Conservation (phyloP, 2,113 vertebrate species). For the Salvelinus sp. region DNA sequence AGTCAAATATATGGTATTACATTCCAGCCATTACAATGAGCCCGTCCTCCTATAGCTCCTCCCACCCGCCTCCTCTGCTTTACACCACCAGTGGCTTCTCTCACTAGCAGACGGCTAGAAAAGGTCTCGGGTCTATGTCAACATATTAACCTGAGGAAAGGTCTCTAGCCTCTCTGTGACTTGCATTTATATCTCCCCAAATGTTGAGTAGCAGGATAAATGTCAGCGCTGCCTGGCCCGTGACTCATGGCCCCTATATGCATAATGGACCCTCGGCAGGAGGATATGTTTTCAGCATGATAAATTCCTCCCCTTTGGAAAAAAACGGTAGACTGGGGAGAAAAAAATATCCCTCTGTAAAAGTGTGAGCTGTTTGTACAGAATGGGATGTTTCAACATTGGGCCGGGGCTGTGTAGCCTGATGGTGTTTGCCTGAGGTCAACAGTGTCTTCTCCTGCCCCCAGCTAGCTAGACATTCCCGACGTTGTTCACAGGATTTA, state of each 20-base stretch:
- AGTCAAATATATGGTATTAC: too few relatives aligned
- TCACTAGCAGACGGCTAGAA: too few relatives aligned
- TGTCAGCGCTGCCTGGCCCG: background rate
- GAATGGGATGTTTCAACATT: conserved; percentile 22
- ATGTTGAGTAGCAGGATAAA: too few relatives aligned
- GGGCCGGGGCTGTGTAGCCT: background rate
- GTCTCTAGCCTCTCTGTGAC: too few relatives aligned
- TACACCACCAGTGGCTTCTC: too few relatives aligned
- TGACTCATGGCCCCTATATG: conserved; percentile 4
- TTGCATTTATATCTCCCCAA: too few relatives aligned
- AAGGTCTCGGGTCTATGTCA: too few relatives aligned
- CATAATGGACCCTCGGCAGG: conserved; percentile 9
- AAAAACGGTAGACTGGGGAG: conserved; percentile 7
- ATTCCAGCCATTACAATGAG: too few relatives aligned
- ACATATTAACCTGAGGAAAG: too few relatives aligned
- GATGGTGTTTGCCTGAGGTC: conserved; percentile 25
- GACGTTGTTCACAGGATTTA: background rate
- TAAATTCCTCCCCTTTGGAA: conserved; percentile 25
- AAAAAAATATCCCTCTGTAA: background rate
- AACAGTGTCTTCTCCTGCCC: conserved; percentile 30
- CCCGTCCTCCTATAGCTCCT: too few relatives aligned
- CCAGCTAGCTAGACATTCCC: too few relatives aligned
- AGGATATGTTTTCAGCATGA: conserved; percentile 39
- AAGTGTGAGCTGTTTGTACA: conserved; percentile 21
- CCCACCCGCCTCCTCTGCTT: too few relatives aligned